Base-by-base conservation (phyloP, 2,113 vertebrate species). In the Cynopterus brachyotis region DNA sequence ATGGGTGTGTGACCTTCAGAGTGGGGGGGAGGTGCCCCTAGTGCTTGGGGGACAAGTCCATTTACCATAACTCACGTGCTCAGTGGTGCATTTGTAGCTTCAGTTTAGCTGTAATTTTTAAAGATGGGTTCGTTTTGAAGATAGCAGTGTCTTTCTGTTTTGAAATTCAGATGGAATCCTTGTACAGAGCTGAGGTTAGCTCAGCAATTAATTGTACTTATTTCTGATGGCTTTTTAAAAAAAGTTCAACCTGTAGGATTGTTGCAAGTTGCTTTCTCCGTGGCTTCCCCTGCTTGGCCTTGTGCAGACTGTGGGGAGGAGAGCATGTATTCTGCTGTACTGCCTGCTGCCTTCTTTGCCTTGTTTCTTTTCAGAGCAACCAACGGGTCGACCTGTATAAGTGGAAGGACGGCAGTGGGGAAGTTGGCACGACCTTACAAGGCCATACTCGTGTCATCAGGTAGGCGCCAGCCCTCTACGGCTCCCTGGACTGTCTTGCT, bases 391-490 rank as follows among this genome's bases (percentile, higher is more conserved):
- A 99, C 94, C 98, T 99, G 78, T 99, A 99, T 89, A 99, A 99
- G 11, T 99, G 99, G 99, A 99, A 98, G 93, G 99, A 99, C 26
- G 99, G 99, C 20, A 98, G 97, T 20, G 99, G 99, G 50, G 99
- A 99, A 78, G 98, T 99, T 28, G 99, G 99, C 97, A 99, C 99
- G 0, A 99, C 99, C 3, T 98, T 99, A 89, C 99, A 99, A 95
- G 99, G 99, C 55, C 99, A 99, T 98, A 99, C 99, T 0, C 99
- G 99, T 1, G 99, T 99, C 37, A 99, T 99, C 98, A 99, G 99
- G 99, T 99, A 98, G 79, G 47, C 35, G 45, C 32, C 88, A 92
- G 76, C 72, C 0, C 7, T 42, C 13, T 0, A 0, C 0, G 40
- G 70, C 84, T 82, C 72, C 47, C 89, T 69, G 45, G 28, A 19